Conservation (phyloP, 2,113 vertebrate genomes). For the Rhizomys pruinosus region DNA sequence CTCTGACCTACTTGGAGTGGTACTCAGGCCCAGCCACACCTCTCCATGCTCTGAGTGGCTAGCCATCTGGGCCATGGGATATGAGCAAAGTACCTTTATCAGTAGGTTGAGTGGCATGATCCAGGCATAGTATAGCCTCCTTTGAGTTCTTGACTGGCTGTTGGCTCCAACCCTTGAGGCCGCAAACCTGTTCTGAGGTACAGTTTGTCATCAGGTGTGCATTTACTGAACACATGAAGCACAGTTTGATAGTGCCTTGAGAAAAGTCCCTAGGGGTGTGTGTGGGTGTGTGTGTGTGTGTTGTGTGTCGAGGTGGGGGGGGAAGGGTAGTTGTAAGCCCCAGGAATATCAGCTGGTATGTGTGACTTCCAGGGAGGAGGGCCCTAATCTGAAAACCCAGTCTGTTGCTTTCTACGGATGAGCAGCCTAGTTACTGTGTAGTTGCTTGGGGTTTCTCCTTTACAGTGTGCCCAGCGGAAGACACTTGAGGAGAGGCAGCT, state of each 20-base stretch:
- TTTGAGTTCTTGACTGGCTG: background rate
- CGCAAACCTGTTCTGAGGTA: fast-evolving
- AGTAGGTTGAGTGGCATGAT: background rate
- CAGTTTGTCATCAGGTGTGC: background rate
- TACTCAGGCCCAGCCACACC: background rate
- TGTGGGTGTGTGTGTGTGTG: no score
- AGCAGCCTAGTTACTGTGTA: no score
- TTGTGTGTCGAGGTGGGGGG: no score
- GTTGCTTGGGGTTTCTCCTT: constrained; percentile 81
- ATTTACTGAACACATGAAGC: background rate
- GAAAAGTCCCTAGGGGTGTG: background rate
- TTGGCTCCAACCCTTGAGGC: no score
- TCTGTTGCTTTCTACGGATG: background rate
- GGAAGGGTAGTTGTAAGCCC: background rate
- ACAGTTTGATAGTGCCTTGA: background rate
- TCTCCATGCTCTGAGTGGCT: background rate
- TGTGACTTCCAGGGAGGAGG: background rate
- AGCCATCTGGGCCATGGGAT: background rate
- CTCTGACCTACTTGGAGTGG: background rate
- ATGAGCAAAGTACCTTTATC: background rate
- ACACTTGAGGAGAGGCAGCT: constrained; percentile 90
- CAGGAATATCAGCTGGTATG: background rate
- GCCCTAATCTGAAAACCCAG: no score
- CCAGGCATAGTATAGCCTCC: background rate
- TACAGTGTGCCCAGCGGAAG: constrained; percentile 90